Conservation (phyloP, 2,113 vertebrate genomes). For the Bambusicola thoracicus region DNA sequence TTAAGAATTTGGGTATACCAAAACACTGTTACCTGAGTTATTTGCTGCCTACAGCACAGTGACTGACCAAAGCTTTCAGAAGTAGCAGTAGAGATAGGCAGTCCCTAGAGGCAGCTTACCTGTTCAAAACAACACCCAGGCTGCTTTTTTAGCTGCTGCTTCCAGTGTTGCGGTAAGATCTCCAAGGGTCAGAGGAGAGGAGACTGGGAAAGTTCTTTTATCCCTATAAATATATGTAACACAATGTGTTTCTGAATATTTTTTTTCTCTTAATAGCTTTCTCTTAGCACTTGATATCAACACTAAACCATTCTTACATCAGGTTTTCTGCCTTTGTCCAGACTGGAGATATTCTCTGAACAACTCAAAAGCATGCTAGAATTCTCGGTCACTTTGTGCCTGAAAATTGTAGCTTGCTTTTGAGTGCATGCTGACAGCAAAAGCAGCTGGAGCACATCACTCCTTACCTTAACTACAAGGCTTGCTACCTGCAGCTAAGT, state of each 20-base stretch:
- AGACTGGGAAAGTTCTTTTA: not conserved
- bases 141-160: not conserved
- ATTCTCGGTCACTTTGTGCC: not conserved
- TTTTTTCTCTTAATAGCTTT: not conserved
- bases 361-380: not conserved
- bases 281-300: not conserved
- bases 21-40: not conserved
- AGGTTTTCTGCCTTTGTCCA: not conserved
- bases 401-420: slow-evolving; percentile 19
- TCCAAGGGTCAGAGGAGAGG: not conserved
- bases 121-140: not conserved
- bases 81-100: not conserved
- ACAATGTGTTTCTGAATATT: not conserved
- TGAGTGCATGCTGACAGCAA: not conserved
- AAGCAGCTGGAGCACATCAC: not conserved
- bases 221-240: not conserved
- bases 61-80: not conserved
- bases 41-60: not conserved
- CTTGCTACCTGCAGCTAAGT: not conserved
- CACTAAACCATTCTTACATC: not conserved
- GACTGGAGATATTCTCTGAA: accelerated
- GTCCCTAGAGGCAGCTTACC: not conserved
- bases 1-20: not conserved
- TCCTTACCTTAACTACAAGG: not conserved
- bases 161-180: not conserved